Percentiles rank a stretch among this genome's conserved stretches.
Evolutionary conservation across 1,140 invertebrate genomes (phyloP).

Genomic region (Drosophila persimilis): DNA sequence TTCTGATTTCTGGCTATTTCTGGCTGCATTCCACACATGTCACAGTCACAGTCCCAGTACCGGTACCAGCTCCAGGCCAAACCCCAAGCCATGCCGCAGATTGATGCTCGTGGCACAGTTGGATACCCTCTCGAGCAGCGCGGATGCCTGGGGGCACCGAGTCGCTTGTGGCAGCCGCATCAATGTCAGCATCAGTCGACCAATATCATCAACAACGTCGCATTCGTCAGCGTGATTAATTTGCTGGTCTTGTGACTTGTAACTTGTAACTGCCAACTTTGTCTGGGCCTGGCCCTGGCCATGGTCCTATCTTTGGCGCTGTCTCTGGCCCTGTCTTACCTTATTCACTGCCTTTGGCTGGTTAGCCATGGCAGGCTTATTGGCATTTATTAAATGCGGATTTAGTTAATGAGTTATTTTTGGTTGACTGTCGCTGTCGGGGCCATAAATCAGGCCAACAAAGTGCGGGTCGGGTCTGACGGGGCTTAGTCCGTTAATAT

Average conservation of each 20-base stretch:
- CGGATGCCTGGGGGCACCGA: no score
- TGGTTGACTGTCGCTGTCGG: slow-evolving; percentile 63
- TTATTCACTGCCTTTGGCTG: slow-evolving; percentile 31
- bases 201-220: slow-evolving; percentile 81
- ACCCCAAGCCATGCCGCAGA: slow-evolving; percentile 44
- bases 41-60: slow-evolving; percentile 22
- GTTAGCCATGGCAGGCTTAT: slow-evolving; percentile 6
- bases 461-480: slow-evolving; percentile 45
- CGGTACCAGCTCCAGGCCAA: slow-evolving; percentile 2
- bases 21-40: slow-evolving; percentile 71
- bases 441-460: slow-evolving; percentile 61
- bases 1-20: slow-evolving; percentile 55
- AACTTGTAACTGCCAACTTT: slow-evolving; percentile 55
- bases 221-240: slow-evolving; percentile 77
- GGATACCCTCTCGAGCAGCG: not conserved
- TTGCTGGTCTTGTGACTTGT: slow-evolving; percentile 68
- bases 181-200: slow-evolving; percentile 80
- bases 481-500: slow-evolving; percentile 70
- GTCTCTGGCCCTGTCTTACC: slow-evolving; percentile 18
- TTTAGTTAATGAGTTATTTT: slow-evolving; percentile 79
- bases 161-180: slow-evolving; percentile 70
- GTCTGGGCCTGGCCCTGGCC: not conserved
- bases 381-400: slow-evolving; percentile 80
- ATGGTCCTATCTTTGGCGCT: no score
- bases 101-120: slow-evolving; percentile 38